These are phyloP conservation scores for Melanogrammus aeglefinus DNA, from an alignment of 2,797 vertebrate genomes.

Conservation along the genomic window DNA sequence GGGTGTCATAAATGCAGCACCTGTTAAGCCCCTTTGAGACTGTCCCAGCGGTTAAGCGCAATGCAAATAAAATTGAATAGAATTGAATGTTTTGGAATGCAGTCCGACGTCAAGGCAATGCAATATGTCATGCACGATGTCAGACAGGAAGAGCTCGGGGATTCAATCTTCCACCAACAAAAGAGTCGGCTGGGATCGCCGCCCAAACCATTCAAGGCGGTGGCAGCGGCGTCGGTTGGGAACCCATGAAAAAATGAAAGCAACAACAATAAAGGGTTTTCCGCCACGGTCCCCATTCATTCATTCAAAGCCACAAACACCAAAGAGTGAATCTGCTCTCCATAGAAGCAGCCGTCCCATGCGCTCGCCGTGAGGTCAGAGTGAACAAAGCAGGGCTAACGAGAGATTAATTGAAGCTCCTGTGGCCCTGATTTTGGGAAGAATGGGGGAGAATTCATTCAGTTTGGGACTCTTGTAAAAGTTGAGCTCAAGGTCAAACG, in stretches of 20 bases:
- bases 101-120: too few species aligned
- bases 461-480: slow-evolving; percentile 12
- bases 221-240: not conserved
- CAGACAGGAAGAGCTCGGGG: not conserved
- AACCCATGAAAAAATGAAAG: not conserved
- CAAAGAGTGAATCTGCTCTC: not conserved
- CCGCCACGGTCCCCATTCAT: not conserved
- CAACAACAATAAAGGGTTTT: not conserved
- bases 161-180: not conserved
- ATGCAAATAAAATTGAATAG: too few species aligned
- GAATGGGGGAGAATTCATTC: slow-evolving; percentile 44
- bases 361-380: slow-evolving; percentile 24
- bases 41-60: too few species aligned
- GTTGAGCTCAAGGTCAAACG: slow-evolving; percentile 22
- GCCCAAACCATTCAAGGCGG: not conserved
- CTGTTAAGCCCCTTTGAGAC: too few species aligned
- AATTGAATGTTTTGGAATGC: too few species aligned
- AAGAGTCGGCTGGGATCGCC: not conserved
- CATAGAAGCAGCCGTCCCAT: slow-evolving; percentile 3
- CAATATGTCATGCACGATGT: not conserved
- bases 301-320: not conserved
- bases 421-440: slow-evolving; percentile 49
- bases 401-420: slow-evolving; percentile 54
- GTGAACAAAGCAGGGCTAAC: slow-evolving; percentile 18
- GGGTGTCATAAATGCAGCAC: too few species aligned